Base-by-base conservation (phyloP, 1,140 invertebrate species). In the Daktulosphaira vitifoliae region DNA sequence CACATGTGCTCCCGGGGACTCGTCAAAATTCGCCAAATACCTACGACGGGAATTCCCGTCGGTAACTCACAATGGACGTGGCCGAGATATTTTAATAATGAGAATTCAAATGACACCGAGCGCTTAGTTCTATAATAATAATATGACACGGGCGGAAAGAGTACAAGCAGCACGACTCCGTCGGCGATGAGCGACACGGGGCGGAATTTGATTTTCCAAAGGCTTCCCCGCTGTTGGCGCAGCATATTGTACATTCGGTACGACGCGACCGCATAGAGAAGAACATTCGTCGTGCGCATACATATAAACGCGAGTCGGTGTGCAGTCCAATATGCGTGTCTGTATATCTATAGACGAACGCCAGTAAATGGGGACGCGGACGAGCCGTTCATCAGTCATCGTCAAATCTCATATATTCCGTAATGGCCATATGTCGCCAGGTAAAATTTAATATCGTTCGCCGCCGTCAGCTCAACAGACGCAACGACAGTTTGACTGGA, bases 371-470 rank as follows among this genome's bases (percentile, higher is more conserved):
- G 37, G 8, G 37, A 20, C 33, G 42, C 23, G 22, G 39, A 1
- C 25, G 42, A 33, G 29, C 26, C 56, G 56, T 62, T 66, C 66
- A 66, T 66, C 66, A 50, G 66, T 66, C 66, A 66, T 66, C 66
- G 48, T 59, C 51, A 66, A 66, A 66, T 66, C 66, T 62, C 66
- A 51, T 66, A 66, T 66, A 49, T 56, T 16, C 15, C 18, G 20
- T 49, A 49, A 33, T 33, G 52, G 33, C 52, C 66, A 66, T 66
- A 23, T 66, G 66, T 66, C 66, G 66, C 66, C 66, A 66, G 66
- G 66, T 66, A 66, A 66, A 66, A 66, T 66, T 66, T 66, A 66
- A 66, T 66, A 66, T 66, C 56, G 56, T 39, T 25, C 53, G 22
- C 22, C 5, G 11, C 3, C 51, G 51, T 2, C 16, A 33, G 11